A percentile compares a stretch with the other conserved stretches of the same genome.
Evolutionary conservation across 1,140 invertebrate genomes (phyloP).

Genomic region (Calosoma granatense): DNA sequence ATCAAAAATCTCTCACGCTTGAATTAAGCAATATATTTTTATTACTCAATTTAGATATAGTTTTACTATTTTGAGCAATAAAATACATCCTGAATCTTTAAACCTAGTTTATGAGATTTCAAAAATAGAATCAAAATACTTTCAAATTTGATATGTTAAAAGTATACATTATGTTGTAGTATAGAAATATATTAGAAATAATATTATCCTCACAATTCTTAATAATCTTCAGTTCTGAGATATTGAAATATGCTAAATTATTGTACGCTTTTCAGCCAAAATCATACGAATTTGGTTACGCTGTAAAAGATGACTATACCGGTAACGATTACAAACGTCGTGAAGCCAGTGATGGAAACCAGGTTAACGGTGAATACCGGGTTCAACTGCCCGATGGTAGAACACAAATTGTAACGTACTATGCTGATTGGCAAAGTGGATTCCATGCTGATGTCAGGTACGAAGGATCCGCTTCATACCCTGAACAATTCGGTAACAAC

Average conservation of each 20-base stretch:
- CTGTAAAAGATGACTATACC: slow-evolving; percentile 60
- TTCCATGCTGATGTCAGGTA: slow-evolving; percentile 73
- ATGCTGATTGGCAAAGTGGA: slow-evolving; percentile 65
- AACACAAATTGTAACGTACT: slow-evolving; percentile 63
- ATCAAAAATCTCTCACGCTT: no score
- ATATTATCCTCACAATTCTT: no score
- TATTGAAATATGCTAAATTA: neutral
- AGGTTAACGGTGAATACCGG: slow-evolving; percentile 58
- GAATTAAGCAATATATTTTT: no score
- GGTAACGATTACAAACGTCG: slow-evolving; percentile 61
- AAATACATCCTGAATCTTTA: no score
- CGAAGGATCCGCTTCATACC: slow-evolving; percentile 57
- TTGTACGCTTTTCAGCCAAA: slow-evolving; percentile 47
- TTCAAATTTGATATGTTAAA: no score
- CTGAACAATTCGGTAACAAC: slow-evolving; percentile 32
- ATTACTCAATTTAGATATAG: no score
- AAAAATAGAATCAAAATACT: no score
- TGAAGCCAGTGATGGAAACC: slow-evolving; percentile 62
- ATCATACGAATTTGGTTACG: slow-evolving; percentile 69
- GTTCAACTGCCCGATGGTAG: slow-evolving; percentile 65
- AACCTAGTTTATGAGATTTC: no score
- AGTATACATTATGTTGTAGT: no score
- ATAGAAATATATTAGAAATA: no score
- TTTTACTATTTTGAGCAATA: no score
- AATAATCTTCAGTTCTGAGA: no score